These are phyloP conservation scores for Falco biarmicus DNA, from an alignment of 2,797 vertebrate genomes.

Conservation along the genomic window DNA sequence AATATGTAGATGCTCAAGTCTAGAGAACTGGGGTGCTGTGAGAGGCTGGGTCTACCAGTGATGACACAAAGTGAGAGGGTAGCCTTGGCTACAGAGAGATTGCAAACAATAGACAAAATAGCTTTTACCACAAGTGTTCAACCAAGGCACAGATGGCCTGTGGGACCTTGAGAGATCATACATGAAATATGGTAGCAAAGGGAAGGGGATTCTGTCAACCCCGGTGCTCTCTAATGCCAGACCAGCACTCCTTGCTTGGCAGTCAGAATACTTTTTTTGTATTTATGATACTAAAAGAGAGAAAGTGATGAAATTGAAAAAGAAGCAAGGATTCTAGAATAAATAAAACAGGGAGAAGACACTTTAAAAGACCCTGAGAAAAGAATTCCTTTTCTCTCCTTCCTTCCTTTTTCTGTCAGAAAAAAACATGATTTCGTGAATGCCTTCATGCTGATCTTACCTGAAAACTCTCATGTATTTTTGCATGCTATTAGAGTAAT, in stretches of 20 bases:
- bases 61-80: rapidly evolving
- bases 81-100: neutral
- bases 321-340: neutral
- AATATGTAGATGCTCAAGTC: neutral
- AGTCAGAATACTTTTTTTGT: neutral
- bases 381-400: neutral
- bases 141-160: neutral
- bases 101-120: neutral
- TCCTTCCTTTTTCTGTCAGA: neutral
- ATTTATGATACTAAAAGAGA: neutral
- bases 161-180: neutral
- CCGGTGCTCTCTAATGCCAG: neutral
- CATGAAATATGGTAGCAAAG: neutral
- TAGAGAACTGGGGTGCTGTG: neutral
- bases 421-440: neutral
- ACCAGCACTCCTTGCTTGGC: neutral
- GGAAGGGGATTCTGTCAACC: neutral
- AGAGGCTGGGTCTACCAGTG: neutral
- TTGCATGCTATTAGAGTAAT: neutral
- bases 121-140: neutral
- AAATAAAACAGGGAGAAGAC: neutral
- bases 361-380: neutral
- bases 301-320: neutral
- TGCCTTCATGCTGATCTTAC: neutral
- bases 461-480: neutral